Base-by-base conservation (phyloP, 1,140 invertebrate genomes). In the Drosophila takahashii region DNA sequence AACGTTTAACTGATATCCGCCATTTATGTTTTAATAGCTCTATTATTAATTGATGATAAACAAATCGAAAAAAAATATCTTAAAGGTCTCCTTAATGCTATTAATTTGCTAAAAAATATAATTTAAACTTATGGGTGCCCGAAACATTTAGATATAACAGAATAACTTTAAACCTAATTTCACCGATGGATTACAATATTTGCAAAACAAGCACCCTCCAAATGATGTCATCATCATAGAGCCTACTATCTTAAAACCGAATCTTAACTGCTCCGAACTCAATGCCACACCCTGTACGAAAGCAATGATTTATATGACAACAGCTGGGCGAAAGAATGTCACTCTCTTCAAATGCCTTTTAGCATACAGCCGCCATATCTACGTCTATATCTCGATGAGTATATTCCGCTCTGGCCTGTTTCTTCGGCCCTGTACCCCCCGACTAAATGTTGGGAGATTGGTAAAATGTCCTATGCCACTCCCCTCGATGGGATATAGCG, bases 281-380 rank as follows among this genome's bases (percentile, higher is more conserved):
- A 42, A n/a, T 10, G 10, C 8, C 37, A 34, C 77, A 89, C 84
- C 84, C 84, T 89, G 77, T 89, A 77, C 47, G 22, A 7, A 50
- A 44, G 27, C 62, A 51, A 89, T 89, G 84, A 89, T 89, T 89
- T 89, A 89, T 89, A 54, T 60, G 84, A 77, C 84, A 72, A 89
- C 84, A 89, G 84, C 84, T 89, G 84, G 47, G 48, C 57, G 48
- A 42, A 80, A 71, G 77, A 84, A 89, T 89, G 79, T 72, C 85
- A 89, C 64, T 78, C 58, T 70, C 75, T 77, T 79, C 57, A 48
- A 50, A 61, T 67, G 73, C 44, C 57, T 79, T 72, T 77, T 54
- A 51, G 69, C 66, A 48, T 65, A 61, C 70, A 66, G 56, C 56
- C 37, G 72, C 73, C 52, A 77, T 71, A 77, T 74, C 56, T 61